A percentile compares a stretch with the other conserved stretches of the same genome.
Evolutionary conservation across 2,113 vertebrate genomes (phyloP).

Genomic region (Uropsilus gracilis): DNA sequence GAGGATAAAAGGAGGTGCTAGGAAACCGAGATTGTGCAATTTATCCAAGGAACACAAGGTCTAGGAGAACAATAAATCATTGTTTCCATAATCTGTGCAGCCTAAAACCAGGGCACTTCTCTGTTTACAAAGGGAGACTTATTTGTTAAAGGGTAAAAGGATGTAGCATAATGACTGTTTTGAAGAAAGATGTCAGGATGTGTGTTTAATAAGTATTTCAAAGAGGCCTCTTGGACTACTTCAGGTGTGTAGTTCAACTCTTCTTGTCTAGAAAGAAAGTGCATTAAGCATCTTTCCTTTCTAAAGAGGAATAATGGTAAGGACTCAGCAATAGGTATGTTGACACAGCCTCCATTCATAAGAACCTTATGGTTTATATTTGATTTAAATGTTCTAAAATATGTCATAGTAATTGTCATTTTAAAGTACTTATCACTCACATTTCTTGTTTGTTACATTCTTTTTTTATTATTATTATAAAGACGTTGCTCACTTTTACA

Average conservation of each 20-base stretch:
- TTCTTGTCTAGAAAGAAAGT: background rate
- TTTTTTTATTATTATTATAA: background rate
- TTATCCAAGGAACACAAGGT: slow-evolving; percentile 17
- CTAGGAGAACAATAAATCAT: slow-evolving; percentile 48
- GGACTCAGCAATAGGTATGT: background rate
- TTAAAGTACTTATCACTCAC: background rate
- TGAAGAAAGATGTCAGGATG: background rate
- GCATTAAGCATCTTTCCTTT: background rate
- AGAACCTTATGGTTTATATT: background rate
- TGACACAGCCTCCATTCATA: background rate
- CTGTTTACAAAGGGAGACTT: slow-evolving; percentile 47
- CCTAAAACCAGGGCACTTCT: slow-evolving; percentile 25
- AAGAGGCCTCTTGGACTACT: background rate
- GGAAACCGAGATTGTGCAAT: background rate
- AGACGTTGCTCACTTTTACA: background rate
- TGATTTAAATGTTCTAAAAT: background rate
- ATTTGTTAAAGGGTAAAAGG: slow-evolving; percentile 47
- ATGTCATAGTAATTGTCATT: background rate
- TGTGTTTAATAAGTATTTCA: background rate
- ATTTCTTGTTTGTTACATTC: background rate
- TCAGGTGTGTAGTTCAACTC: background rate
- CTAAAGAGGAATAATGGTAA: background rate
- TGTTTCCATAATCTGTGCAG: slow-evolving; percentile 45
- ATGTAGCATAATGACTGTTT: slow-evolving; percentile 22
- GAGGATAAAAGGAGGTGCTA: background rate